Percentiles rank a stretch among this genome's conserved stretches.
These are phyloP conservation scores for Geodia barretti DNA, from an alignment of 37 sponge, comb jelly and placozoan genomes.

Conservation along the genomic window DNA sequence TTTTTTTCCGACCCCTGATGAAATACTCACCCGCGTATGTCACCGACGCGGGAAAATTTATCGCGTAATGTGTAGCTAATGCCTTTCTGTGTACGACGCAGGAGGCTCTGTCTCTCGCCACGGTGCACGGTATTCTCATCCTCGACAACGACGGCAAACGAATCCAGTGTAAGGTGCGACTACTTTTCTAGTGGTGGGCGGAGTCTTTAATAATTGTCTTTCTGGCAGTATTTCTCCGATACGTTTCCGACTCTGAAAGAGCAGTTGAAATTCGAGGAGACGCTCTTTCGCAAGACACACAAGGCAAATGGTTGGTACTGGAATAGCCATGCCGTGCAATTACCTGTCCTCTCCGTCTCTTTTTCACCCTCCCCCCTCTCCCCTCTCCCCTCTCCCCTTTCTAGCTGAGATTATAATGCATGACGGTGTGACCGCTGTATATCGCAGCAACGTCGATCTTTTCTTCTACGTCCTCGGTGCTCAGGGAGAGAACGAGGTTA, in stretches of 20 bases:
- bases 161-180: conserved; percentile 47
- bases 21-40: no score
- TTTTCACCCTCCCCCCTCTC: neutral
- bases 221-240: conserved; percentile 76
- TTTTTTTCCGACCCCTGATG: no score
- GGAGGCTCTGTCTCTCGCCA: conserved; percentile 77
- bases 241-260: conserved; percentile 79
- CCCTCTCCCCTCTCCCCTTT: neutral
- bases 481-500: conserved; percentile 45
- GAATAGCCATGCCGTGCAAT: no score
- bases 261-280: conserved; percentile 84
- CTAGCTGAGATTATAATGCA: conserved; percentile 93
- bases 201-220: neutral
- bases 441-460: conserved; percentile 86
- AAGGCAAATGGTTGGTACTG: conserved; percentile 60
- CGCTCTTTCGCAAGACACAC: conserved; percentile 85
- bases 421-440: conserved; percentile 87
- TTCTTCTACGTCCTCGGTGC: conserved; percentile 48
- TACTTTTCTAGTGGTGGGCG: no score
- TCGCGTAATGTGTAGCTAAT: neutral
- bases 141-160: conserved; percentile 94
- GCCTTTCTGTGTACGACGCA: neutral
- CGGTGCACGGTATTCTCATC: conserved; percentile 83
- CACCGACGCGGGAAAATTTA: neutral
- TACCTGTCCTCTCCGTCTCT: no score